These are phyloP conservation scores for Hetaerina titia DNA, from an alignment of 2,888 invertebrate species.

Conservation along the genomic window DNA sequence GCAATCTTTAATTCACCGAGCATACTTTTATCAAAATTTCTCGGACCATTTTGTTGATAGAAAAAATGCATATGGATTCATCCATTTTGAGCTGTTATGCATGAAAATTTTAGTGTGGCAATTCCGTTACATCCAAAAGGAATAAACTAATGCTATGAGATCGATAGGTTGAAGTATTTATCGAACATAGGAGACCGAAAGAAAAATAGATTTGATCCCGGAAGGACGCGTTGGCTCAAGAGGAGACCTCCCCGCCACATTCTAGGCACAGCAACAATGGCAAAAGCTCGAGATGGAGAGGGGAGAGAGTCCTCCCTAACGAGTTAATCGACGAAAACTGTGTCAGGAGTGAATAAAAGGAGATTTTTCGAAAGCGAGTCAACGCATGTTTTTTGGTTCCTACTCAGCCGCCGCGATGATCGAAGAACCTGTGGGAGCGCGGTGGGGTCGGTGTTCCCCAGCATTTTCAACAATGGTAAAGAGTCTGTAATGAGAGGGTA, in stretches of 20 bases:
- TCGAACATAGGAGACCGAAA: no score
- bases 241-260: background rate
- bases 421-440: background rate
- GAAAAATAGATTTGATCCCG: background rate
- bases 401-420: background rate
- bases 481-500: no score
- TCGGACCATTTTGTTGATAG: no score
- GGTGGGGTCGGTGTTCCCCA: background rate
- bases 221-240: background rate
- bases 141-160: no score
- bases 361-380: conserved; percentile 19
- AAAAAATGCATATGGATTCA: no score
- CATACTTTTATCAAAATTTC: no score
- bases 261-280: background rate
- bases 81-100: no score
- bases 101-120: no score
- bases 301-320: background rate
- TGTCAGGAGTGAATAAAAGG: background rate
- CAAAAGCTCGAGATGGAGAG: background rate
- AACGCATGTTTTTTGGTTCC: background rate
- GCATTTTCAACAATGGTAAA: background rate
- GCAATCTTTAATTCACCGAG: no score
- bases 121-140: no score
- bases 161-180: no score
- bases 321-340: conserved; percentile 31